phyloP scores from a whole-genome alignment of 2,888 invertebrate species.

The Amphipyra berbera region DNA sequence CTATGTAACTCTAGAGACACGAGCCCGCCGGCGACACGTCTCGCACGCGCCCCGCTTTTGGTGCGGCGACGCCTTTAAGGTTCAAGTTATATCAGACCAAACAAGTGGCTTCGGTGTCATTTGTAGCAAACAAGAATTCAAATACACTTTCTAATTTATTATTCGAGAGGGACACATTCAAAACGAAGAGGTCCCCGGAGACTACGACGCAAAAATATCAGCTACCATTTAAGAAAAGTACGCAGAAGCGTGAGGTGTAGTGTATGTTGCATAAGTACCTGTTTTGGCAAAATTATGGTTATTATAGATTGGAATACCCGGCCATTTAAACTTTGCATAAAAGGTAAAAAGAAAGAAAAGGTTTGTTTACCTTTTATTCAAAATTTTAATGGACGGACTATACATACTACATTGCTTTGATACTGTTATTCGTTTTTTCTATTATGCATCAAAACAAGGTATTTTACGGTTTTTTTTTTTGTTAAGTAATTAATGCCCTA shows the following conservation, averaged over 20 bases:
- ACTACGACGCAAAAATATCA: conserved; percentile 30
- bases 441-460: background rate
- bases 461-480: background rate
- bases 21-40: too few species aligned
- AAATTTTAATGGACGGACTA: too few species aligned
- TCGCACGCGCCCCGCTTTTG: too few species aligned
- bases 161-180: conserved; percentile 52
- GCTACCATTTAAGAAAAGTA: conserved; percentile 47
- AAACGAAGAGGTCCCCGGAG: conserved; percentile 42
- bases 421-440: background rate
- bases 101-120: conserved; percentile 50
- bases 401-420: background rate
- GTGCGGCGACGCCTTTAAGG: conserved; percentile 1
- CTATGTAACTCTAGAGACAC: too few species aligned
- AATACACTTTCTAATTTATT: conserved; percentile 56
- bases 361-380: too few species aligned
- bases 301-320: too few species aligned
- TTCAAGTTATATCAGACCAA: conserved; percentile 24
- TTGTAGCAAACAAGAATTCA: conserved; percentile 52
- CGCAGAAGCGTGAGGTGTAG: conserved; percentile 16
- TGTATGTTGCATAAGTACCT: background rate
- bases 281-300: background rate
- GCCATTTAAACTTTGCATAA: too few species aligned
- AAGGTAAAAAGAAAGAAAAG: too few species aligned
- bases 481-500: background rate